Evolutionary conservation across 2,113 vertebrate species (phyloP), one percentile per base, ranked within the genome.

Genomic region (Bubo blakistoni): DNA sequence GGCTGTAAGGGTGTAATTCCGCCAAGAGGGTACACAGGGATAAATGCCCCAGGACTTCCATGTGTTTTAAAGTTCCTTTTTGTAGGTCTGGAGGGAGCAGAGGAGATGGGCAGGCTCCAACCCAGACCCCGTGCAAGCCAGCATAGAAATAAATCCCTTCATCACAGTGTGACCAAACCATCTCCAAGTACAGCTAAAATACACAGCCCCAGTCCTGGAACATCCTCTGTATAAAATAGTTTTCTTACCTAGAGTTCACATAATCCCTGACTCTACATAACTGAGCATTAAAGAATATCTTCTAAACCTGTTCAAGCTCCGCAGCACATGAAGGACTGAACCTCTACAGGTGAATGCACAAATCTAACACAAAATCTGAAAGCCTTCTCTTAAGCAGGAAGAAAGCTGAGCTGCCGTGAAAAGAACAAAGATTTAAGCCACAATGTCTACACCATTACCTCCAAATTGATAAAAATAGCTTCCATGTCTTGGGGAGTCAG

Each of bases 381-480:
- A 61, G 36, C 3, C 32, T 73, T 21, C 80, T 74, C 82, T 70
- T 17, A 34, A 79, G 74, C 42, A 40, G 59, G 82, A 71, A 44
- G 27, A 82, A 4, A 21, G 9, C 59, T 82, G 80, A 91, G 87
- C 74, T 72, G 87, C 84, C 9, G 1, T 7, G 54, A 10, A 81
- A 73, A 86, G 83, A 78, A 25, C 42, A 27, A 61, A 63, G 83
- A 59, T 49, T 91, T 42, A 40, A 90, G 58, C 29, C 55, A 26
- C 44, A 8, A 11, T 0, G 34, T 36, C 77, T 81, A 30, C 0
- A 2, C 5, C 3, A 8, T 94, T 95, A 99, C 99, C 99, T 99
- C 99, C 67, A 99, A 97, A 94, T 99, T 99, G 96, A 99, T 99
- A 94, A 99, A 99, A 96, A 99, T 98, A 12, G 99, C 98, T 44